These are phyloP conservation scores for Diachrysia chrysitis DNA, from an alignment of 2,888 invertebrate genomes.

Conservation along the genomic window DNA sequence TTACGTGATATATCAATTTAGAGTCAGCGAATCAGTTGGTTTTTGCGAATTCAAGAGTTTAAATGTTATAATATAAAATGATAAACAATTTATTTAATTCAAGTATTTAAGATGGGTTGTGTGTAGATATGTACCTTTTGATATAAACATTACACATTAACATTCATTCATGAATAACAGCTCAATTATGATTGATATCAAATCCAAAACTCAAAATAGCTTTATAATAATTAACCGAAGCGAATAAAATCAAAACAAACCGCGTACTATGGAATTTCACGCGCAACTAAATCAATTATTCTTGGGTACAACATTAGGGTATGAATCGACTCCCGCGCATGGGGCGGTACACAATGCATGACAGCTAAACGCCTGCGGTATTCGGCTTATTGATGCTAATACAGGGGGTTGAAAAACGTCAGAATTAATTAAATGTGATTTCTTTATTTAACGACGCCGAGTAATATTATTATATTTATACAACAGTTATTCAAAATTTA, in stretches of 20 bases:
- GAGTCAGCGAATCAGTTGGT: conserved; percentile 8
- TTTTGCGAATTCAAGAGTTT: no score
- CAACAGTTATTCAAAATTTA: no score
- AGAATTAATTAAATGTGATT: neutral
- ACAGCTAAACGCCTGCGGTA: conserved; percentile 88
- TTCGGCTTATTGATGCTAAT: conserved; percentile 73
- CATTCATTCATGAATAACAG: conserved; percentile 30
- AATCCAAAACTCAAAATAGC: conserved; percentile 41
- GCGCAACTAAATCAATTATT: conserved; percentile 86
- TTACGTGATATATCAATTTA: conserved; percentile 29
- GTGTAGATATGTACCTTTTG: neutral
- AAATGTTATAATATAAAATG: no score
- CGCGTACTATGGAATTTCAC: conserved; percentile 76
- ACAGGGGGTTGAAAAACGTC: conserved; percentile 61
- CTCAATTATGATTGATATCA: conserved; percentile 40
- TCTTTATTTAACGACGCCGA: neutral
- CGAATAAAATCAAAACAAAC: conserved; percentile 71
- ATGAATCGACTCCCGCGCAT: conserved; percentile 73
- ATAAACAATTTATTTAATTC: no score
- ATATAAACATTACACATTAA: conserved; percentile 29
- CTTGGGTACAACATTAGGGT: conserved; percentile 72
- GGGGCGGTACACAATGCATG: conserved; percentile 79
- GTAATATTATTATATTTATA: no score
- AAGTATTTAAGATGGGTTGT: no score
- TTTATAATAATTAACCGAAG: conserved; percentile 69